These are phyloP conservation scores for Cotesia glomerata DNA, from an alignment of 1,140 invertebrate species.

Conservation along the genomic window DNA sequence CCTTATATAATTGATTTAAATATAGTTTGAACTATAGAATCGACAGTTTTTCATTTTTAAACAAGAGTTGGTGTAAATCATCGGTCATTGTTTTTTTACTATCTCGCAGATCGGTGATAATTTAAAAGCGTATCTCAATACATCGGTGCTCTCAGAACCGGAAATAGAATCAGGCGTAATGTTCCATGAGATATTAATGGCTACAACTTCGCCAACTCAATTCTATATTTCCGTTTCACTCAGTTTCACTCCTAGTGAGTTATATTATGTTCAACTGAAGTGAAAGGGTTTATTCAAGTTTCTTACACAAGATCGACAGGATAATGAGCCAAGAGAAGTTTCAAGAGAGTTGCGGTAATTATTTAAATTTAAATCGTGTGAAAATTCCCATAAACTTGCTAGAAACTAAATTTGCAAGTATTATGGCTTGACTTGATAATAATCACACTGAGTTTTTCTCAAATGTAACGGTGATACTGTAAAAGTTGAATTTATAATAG, in stretches of 20 bases:
- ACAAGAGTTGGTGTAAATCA: too few species aligned
- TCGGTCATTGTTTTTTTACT: too few species aligned
- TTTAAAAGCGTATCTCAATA: background rate
- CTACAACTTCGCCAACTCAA: slow-evolving; percentile 41
- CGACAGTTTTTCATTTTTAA: too few species aligned
- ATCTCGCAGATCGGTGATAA: too few species aligned
- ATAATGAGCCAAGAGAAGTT: slow-evolving; percentile 6
- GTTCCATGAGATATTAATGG: slow-evolving; percentile 56
- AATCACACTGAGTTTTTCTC: too few species aligned
- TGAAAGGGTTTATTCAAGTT: slow-evolving; percentile 1
- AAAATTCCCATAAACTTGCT: background rate
- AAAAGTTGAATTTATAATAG: background rate
- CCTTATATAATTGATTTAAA: too few species aligned
- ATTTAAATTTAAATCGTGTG: too few species aligned
- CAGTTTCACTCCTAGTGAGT: background rate
- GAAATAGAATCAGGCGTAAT: slow-evolving; percentile 43
- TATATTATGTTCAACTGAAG: slow-evolving; percentile 12
- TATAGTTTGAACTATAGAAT: too few species aligned
- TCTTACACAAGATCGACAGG: background rate
- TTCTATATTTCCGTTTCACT: slow-evolving; percentile 43
- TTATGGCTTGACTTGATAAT: too few species aligned
- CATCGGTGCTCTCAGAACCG: background rate
- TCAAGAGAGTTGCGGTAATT: background rate
- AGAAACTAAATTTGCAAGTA: too few species aligned
- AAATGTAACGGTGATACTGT: background rate